Conservation (phyloP, 2,113 vertebrate genomes). For the Gnathonemus longibarbis region DNA sequence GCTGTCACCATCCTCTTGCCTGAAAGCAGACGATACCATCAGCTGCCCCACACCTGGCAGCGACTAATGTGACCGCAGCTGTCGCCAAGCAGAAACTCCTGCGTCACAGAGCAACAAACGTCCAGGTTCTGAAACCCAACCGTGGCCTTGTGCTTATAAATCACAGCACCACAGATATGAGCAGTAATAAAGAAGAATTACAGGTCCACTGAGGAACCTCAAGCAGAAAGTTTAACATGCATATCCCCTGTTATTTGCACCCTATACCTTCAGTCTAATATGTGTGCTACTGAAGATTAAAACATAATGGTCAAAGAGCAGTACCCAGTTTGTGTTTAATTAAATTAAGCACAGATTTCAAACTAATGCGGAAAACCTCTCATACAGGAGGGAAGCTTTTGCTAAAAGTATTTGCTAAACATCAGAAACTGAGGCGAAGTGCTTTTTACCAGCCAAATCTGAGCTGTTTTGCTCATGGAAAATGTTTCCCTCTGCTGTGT, state of each 20-base stretch:
- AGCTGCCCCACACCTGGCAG: background rate
- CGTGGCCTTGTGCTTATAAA: background rate
- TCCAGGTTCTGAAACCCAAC: background rate
- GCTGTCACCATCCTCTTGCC: background rate
- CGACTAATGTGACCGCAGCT: background rate
- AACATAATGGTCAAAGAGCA: background rate
- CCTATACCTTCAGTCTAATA: background rate
- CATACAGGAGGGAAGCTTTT: background rate
- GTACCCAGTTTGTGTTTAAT: background rate
- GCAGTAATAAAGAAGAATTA: background rate
- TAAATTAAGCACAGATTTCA: background rate
- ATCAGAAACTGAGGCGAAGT: background rate
- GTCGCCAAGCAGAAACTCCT: no score
- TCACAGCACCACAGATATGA: background rate
- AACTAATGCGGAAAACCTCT: background rate
- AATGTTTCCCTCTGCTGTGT: constrained; percentile 1
- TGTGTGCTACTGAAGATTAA: background rate
- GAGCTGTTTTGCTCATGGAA: background rate
- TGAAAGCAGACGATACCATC: background rate
- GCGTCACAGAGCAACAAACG: background rate
- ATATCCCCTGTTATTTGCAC: background rate
- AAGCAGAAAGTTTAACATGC: background rate
- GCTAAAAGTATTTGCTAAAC: background rate
- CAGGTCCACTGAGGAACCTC: background rate
- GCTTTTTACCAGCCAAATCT: background rate